Evolutionary conservation across 1,140 invertebrate genomes (phyloP).

Genomic region (Dendrolimus kikuchii): DNA sequence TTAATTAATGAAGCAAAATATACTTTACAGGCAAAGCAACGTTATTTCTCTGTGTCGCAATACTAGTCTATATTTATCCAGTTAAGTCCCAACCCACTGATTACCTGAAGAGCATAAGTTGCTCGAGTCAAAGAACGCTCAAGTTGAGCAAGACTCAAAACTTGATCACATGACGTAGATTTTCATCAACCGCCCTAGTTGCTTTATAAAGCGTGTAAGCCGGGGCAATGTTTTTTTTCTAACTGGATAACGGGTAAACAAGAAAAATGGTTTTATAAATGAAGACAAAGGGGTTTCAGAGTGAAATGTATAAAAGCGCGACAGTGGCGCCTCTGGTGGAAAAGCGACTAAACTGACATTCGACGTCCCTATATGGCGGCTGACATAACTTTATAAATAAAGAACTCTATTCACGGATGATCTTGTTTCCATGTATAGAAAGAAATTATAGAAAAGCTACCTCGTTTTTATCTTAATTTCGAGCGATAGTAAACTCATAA

Average conservation of each 20-base stretch:
- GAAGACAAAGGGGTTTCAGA: constrained; percentile 35
- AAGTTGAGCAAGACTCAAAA: no score
- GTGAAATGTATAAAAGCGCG: constrained; percentile 24
- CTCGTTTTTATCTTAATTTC: no score
- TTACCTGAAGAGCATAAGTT: no score
- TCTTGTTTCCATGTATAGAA: not conserved
- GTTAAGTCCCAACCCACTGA: no score
- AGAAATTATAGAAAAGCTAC: no score
- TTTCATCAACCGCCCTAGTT: not conserved
- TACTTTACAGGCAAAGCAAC: no score
- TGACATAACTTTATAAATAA: constrained; percentile 15
- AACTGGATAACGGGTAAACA: constrained; percentile 35
- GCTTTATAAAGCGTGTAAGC: constrained; percentile 7
- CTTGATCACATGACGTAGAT: no score
- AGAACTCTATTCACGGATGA: not conserved
- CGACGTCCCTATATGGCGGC: constrained; percentile 21
- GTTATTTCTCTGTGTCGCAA: no score
- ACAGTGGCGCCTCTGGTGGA: constrained; percentile 4
- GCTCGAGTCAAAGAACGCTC: no score
- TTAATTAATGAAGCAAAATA: no score
- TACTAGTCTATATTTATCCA: no score
- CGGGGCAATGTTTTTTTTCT: constrained; percentile 20
- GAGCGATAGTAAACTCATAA: no score
- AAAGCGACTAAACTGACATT: constrained; percentile 37
- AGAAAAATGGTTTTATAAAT: constrained; percentile 42